Evolutionary conservation across 2,888 invertebrate genomes (phyloP).

Genomic region (Clunio marinus): DNA sequence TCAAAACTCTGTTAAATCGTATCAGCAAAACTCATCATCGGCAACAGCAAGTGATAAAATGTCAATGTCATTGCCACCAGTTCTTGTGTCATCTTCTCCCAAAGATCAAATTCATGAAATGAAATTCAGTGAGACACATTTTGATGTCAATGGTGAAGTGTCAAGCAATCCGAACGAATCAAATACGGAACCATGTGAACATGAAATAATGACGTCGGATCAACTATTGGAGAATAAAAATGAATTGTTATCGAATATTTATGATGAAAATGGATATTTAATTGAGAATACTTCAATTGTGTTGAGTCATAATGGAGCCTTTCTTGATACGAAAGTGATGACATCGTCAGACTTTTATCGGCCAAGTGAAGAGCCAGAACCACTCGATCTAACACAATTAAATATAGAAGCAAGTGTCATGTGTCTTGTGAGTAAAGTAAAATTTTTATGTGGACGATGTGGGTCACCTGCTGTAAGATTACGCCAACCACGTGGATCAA

Average conservation of each 20-base stretch:
- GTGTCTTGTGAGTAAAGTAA: slow-evolving; percentile 76
- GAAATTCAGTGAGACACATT: slow-evolving; percentile 44
- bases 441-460: slow-evolving; percentile 70
- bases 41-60: slow-evolving; percentile 35
- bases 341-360: slow-evolving; percentile 71
- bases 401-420: slow-evolving; percentile 85
- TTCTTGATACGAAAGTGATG: slow-evolving; percentile 55
- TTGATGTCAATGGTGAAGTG: slow-evolving; percentile 43
- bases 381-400: slow-evolving; percentile 77
- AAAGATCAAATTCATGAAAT: slow-evolving; percentile 38
- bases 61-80: slow-evolving; percentile 33
- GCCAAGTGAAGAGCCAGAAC: slow-evolving; percentile 76
- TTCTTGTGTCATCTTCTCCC: not conserved
- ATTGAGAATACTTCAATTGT: slow-evolving; percentile 43
- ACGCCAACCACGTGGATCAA: slow-evolving; percentile 52
- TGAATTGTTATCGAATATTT: slow-evolving; percentile 41
- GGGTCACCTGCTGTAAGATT: slow-evolving; percentile 67
- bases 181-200: slow-evolving; percentile 8
- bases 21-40: not conserved
- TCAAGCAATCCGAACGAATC: too few relatives aligned
- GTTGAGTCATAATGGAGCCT: slow-evolving; percentile 46
- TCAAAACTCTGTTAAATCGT: slow-evolving; percentile 48
- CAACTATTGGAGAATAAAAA: slow-evolving; percentile 41
- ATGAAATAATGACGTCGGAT: slow-evolving; percentile 22
- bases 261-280: slow-evolving; percentile 42